These are phyloP conservation scores for Urocynchramus pylzowi DNA, from an alignment of 2,113 vertebrate species.

Conservation along the genomic window DNA sequence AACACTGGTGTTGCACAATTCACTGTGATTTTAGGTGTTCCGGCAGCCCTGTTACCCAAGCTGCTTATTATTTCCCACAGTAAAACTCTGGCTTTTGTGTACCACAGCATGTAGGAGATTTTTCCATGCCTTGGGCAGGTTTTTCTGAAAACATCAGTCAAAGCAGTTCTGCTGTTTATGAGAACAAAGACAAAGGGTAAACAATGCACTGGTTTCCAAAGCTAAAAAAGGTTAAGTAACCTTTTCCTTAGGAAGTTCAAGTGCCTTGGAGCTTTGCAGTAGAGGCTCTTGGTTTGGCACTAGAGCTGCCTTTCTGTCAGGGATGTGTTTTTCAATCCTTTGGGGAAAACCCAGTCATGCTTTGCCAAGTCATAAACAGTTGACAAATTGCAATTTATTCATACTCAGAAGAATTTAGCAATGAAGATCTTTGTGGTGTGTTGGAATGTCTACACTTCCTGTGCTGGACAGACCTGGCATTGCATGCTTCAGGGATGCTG, in stretches of 20 bases:
- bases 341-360: background rate
- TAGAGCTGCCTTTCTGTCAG: background rate
- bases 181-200: conserved; percentile 4
- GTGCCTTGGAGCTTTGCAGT: background rate
- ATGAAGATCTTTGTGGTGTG: background rate
- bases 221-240: conserved; percentile 11
- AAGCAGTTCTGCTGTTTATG: background rate
- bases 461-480: background rate
- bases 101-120: background rate
- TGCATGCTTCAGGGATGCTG: background rate
- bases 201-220: background rate
- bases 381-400: background rate
- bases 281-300: background rate
- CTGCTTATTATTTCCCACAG: background rate
- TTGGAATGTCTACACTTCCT: background rate
- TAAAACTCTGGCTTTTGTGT: background rate
- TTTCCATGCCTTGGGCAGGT: conserved; percentile 35
- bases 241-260: conserved; percentile 16
- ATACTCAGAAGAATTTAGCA: background rate
- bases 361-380: conserved; percentile 27
- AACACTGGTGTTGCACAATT: background rate
- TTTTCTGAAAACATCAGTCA: background rate
- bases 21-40: background rate
- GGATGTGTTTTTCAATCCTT: background rate
- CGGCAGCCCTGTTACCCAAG: background rate